Evolutionary conservation across 1,140 invertebrate genomes (phyloP), one percentile per base, ranked within the genome.

Genomic region (Mamestra configurata): DNA sequence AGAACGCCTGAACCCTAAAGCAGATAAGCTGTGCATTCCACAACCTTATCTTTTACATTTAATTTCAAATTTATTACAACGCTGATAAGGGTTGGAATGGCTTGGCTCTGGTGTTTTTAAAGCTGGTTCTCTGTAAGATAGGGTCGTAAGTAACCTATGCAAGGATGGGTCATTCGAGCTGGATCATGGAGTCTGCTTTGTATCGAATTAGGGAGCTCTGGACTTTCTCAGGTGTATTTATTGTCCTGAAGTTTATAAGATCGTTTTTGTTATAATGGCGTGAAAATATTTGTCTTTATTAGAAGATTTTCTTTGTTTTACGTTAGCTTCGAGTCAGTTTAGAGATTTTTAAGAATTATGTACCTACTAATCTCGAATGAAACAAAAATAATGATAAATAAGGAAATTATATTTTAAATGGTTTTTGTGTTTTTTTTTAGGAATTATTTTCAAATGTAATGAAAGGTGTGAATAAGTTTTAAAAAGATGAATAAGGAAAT

Each of bases 1-100:
- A 82, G 82, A 81, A 83, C 83, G 81, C 82, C 77, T 81, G 80
- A 83, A 84, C 83, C 80, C 81, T 79, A 82, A 61, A 84, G 82
- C 78, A 81, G 79, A 86, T 83, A 83, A 83, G 83, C 77, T 55
- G 76, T 57, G 70, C 57, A 80, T 68, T 68, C 72, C 53, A 84
- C 78, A 80, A 82, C 59, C 27, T 49, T 77, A 66, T 68, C 75
- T 77, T 68, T 66, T 66, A 77, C 59, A 77, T 77, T 77, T 77
- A 68, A 77, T 77, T 77, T 77, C 43, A 53, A 68, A 77, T 77
- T 77, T 77, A 59, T 77, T 15, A 6, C 49, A 0, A 51, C 27
- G 6, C 10, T 27, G 31, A 68, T 77, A 77, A 77, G 61, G 18
- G 59, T 24, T 31, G 37, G 40, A 53, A n/a, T 68, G 6, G 75